A percentile compares a stretch with the other conserved stretches of the same genome.
Evolutionary conservation across 2,113 vertebrate species (phyloP).

Genomic region (Pseudorasbora parva): DNA sequence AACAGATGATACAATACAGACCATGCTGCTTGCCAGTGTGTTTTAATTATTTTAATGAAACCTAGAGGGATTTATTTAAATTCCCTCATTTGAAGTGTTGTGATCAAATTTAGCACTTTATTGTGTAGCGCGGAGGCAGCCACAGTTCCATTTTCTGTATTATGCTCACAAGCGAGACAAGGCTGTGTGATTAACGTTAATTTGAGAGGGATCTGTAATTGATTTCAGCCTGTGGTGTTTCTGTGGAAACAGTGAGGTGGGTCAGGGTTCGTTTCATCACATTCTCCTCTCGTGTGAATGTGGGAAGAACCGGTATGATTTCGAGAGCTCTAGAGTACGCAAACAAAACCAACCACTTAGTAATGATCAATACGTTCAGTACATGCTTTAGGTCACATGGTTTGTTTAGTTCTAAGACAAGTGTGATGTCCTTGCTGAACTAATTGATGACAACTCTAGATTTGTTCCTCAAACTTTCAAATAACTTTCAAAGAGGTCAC

Average conservation of each 20-base stretch:
- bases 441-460: neutral
- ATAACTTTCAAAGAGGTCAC: neutral
- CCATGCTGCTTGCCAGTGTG: conserved; percentile 2
- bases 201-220: conserved; percentile 54
- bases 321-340: conserved; percentile 21
- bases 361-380: conserved; percentile 11
- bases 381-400: conserved; percentile 9
- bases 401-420: conserved; percentile 12
- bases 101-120: conserved; percentile 27
- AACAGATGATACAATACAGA: neutral
- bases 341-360: conserved; percentile 38
- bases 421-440: conserved; percentile 13
- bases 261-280: conserved; percentile 43
- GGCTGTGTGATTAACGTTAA: conserved; percentile 51
- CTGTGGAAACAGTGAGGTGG: conserved; percentile 45
- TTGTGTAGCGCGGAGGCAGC: conserved; percentile 17
- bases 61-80: conserved; percentile 25
- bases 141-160: neutral
- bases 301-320: conserved; percentile 22
- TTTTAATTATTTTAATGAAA: conserved; percentile 32
- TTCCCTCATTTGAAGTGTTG: conserved; percentile 38
- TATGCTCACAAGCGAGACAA: neutral
- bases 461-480: neutral
- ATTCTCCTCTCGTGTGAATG: conserved; percentile 30
- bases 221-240: conserved; percentile 51